Evolutionary conservation across 2,797 vertebrate species (phyloP).

Genomic region (Enteromius afrohamiltoni): DNA sequence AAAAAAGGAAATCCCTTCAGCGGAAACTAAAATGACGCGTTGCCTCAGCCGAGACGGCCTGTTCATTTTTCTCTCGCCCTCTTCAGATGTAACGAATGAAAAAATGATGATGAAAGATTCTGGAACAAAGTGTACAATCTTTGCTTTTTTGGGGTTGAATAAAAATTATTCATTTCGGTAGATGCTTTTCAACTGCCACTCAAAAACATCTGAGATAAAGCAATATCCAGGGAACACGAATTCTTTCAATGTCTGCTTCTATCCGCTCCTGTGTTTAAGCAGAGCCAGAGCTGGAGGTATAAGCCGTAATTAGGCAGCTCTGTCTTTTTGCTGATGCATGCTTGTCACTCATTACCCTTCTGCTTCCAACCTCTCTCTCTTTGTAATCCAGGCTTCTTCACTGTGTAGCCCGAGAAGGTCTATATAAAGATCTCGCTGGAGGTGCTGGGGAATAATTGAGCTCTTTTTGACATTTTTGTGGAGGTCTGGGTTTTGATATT

Average conservation of each 20-base stretch:
- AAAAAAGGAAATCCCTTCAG: conserved; percentile 40
- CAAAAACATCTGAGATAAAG: conserved; percentile 35
- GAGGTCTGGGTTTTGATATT: conserved; percentile 23
- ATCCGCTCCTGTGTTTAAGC: conserved; percentile 26
- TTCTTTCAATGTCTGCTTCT: conserved; percentile 23
- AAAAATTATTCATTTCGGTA: conserved; percentile 11
- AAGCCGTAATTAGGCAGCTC: conserved; percentile 34
- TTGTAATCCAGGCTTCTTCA: conserved; percentile 45
- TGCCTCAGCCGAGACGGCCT: background rate
- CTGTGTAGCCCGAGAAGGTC: background rate
- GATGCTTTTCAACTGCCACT: conserved; percentile 36
- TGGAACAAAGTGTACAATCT: conserved; percentile 35
- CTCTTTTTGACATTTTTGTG: conserved; percentile 12
- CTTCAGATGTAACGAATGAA: conserved; percentile 18
- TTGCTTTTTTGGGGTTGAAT: conserved; percentile 33
- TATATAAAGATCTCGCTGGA: conserved; percentile 49
- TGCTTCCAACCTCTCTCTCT: conserved; percentile 22
- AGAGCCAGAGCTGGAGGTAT: conserved; percentile 29
- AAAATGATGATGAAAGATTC: conserved; percentile 19
- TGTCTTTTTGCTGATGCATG: conserved; percentile 42
- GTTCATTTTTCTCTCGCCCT: background rate
- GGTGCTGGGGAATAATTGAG: conserved; percentile 3
- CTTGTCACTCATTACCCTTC: conserved; percentile 40
- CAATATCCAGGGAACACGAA: conserved; percentile 25
- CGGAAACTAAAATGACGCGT: conserved; percentile 7